Evolutionary conservation across 2,888 invertebrate genomes (phyloP).

Genomic region (Acrocera orbiculus): DNA sequence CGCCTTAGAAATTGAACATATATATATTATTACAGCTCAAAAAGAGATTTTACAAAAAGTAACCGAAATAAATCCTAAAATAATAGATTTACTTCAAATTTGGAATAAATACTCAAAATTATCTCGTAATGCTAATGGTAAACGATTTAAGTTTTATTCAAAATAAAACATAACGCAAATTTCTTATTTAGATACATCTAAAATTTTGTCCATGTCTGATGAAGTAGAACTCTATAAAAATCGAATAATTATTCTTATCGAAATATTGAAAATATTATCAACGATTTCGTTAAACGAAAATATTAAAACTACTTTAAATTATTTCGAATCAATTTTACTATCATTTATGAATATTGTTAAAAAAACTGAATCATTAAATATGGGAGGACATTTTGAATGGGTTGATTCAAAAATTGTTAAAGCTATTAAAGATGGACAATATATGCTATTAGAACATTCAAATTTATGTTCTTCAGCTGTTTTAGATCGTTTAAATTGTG

Average conservation of each 20-base stretch:
- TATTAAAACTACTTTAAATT: neutral
- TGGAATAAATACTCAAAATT: slow-evolving; percentile 23
- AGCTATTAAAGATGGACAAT: slow-evolving; percentile 64
- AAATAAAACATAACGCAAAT: too few species aligned
- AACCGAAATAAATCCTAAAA: too few species aligned
- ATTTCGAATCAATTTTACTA: slow-evolving; percentile 11
- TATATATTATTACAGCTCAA: too few species aligned
- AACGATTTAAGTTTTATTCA: too few species aligned
- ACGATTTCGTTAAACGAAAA: too few species aligned
- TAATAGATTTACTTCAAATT: slow-evolving; percentile 15
- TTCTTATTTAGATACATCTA: too few species aligned
- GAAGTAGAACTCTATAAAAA: slow-evolving; percentile 22
- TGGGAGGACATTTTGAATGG: slow-evolving; percentile 88
- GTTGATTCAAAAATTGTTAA: slow-evolving; percentile 75
- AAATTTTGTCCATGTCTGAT: slow-evolving; percentile 18
- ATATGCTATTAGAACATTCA: slow-evolving; percentile 79
- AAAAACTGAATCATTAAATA: slow-evolving; percentile 45
- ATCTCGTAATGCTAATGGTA: slow-evolving; percentile 17
- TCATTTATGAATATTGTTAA: slow-evolving; percentile 18
- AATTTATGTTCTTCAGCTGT: slow-evolving; percentile 94
- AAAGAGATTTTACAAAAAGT: too few species aligned
- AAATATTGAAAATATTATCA: too few species aligned
- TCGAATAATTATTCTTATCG: slow-evolving; percentile 20
- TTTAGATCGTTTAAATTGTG: slow-evolving; percentile 84
- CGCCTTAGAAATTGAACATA: too few species aligned